Conservation (phyloP, 2,888 invertebrate species). For the Meliscaeva auricollis region DNA sequence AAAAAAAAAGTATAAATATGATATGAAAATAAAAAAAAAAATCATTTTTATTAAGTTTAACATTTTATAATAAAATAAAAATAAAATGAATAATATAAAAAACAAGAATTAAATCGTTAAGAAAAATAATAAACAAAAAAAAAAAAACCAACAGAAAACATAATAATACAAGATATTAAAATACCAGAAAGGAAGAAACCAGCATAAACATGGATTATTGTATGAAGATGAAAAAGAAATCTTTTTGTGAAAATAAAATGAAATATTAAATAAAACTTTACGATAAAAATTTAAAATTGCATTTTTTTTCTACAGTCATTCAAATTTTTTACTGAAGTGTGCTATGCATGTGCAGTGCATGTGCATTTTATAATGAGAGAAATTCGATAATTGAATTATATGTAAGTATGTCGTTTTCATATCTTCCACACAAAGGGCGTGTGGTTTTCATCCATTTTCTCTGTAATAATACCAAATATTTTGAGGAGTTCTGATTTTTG, state of each 20-base stretch:
- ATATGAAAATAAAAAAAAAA: constrained; percentile 28
- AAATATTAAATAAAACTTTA: constrained; percentile 76
- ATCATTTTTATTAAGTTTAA: constrained; percentile 70
- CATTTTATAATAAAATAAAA: constrained; percentile 66
- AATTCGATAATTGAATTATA: too few relatives aligned
- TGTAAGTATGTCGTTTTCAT: too few relatives aligned
- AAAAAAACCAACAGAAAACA: constrained; percentile 19
- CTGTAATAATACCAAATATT: too few relatives aligned
- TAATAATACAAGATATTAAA: constrained; percentile 66
- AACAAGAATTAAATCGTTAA: constrained; percentile 37
- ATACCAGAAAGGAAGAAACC: constrained; percentile 38
- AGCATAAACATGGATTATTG: constrained; percentile 51
- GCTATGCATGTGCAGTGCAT: too few relatives aligned
- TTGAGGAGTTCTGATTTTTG: too few relatives aligned
- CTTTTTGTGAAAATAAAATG: constrained; percentile 74
- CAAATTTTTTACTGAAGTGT: too few relatives aligned
- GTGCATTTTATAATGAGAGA: too few relatives aligned
- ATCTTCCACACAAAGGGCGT: too few relatives aligned
- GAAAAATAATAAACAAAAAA: constrained; percentile 1
- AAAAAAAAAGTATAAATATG: constrained; percentile 17
- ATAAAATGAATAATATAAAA: constrained; percentile 33
- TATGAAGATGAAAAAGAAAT: constrained; percentile 56
- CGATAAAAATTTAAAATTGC: constrained; percentile 67
- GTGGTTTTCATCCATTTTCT: too few relatives aligned
- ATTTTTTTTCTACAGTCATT: constrained; percentile 21